phyloP scores from a whole-genome alignment of 1,140 invertebrate genomes.

The Lucilia sericata region DNA sequence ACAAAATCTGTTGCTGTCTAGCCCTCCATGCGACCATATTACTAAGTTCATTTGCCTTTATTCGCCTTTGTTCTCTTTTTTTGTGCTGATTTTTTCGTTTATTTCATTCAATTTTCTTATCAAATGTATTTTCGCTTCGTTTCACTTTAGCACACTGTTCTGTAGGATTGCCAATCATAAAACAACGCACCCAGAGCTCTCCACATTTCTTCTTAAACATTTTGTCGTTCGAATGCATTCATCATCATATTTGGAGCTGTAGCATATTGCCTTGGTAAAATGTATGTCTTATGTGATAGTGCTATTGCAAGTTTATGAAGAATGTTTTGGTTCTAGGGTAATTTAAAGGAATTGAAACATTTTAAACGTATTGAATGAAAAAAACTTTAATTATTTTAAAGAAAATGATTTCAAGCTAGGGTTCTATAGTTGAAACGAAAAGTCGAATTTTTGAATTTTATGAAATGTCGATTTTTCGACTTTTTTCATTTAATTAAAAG shows the following conservation, averaged over 20 bases:
- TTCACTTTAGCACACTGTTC: slow-evolving; percentile 27
- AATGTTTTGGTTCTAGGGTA: neutral
- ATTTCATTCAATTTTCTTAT: slow-evolving; percentile 40
- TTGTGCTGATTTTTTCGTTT: neutral
- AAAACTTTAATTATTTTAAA: too few relatives aligned
- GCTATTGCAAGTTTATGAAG: neutral
- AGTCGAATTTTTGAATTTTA: too few relatives aligned
- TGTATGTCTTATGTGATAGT: slow-evolving; percentile 27
- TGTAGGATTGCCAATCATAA: neutral
- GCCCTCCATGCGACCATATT: neutral
- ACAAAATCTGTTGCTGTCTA: slow-evolving; percentile 23
- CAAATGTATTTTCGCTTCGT: slow-evolving; percentile 36
- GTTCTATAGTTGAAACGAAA: too few relatives aligned
- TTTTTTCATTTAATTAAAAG: too few relatives aligned
- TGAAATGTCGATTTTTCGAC: too few relatives aligned
- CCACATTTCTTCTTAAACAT: neutral
- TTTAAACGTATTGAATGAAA: too few relatives aligned
- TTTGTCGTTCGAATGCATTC: slow-evolving; percentile 35
- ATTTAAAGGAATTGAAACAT: neutral
- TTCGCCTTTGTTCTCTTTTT: neutral
- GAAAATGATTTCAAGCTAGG: too few relatives aligned
- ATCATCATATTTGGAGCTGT: slow-evolving; percentile 12
- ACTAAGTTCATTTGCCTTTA: slow-evolving; percentile 39
- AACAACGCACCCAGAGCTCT: too few relatives aligned
- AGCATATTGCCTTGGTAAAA: slow-evolving; percentile 32